Base-by-base conservation (phyloP, 2,113 vertebrate genomes). In the Formicarius rufipectus region DNA sequence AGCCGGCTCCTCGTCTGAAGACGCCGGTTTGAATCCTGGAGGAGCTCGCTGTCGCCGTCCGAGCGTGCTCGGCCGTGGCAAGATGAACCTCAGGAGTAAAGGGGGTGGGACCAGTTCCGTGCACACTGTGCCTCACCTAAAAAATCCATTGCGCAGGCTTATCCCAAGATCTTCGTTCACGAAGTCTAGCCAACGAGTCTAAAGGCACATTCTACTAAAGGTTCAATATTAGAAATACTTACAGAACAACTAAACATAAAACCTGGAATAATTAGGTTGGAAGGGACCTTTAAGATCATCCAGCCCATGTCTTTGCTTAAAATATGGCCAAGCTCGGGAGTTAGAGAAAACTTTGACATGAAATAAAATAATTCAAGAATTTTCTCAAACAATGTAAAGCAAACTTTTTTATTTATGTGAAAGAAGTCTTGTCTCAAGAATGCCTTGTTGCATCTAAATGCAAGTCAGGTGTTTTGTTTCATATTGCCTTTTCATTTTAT, bases 151-250 rank as follows among this genome's bases (percentile, higher is more conserved):
- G n/a, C n/a, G n/a, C n/a, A n/a, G n/a, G n/a, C n/a, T n/a, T n/a
- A n/a, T n/a, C n/a, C n/a, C n/a, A n/a, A n/a, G n/a, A n/a, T n/a
- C n/a, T n/a, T n/a, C n/a, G n/a, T n/a, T n/a, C n/a, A n/a, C n/a
- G n/a, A n/a, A n/a, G n/a, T n/a, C n/a, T n/a, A n/a, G n/a, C n/a
- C n/a, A n/a, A n/a, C n/a, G 49, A 81, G 14, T 40, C 19, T 64
- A 62, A 69, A 33, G 13, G 2, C 4, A 23, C 0, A 0, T 20
- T 76, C 4, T 64, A 0, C 16, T 56, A 44, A 30, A 37, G 24
- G 47, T 59, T 89, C 16, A 18, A 31, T 28, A 55, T 76, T 35
- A 59, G 31, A 76, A 75, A 67, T 73, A 21, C 6, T 75, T 75
- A 16, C 28, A 60, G 33, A 89, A 59, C 28, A 64, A 7, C 13